These are phyloP conservation scores for Meloidogyne hapla DNA, from an alignment of 1,140 invertebrate species.

Conservation along the genomic window DNA sequence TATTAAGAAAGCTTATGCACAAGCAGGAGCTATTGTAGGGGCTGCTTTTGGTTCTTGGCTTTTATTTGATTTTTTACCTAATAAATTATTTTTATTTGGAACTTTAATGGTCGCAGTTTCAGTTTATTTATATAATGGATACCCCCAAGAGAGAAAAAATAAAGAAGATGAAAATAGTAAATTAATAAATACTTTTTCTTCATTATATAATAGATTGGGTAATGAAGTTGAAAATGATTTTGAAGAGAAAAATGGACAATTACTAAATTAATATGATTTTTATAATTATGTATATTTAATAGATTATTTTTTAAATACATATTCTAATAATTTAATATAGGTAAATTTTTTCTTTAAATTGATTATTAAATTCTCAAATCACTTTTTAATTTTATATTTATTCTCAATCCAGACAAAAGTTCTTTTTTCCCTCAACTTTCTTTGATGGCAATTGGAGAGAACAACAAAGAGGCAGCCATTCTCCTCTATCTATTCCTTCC, in stretches of 20 bases:
- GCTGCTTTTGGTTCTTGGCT: constrained; percentile 62
- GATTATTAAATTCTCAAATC: background rate
- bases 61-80: constrained; percentile 60
- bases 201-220: background rate
- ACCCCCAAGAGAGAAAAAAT: constrained; percentile 20
- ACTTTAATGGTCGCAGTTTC: constrained; percentile 51
- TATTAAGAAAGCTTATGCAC: constrained; percentile 65
- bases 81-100: constrained; percentile 55
- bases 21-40: constrained; percentile 58
- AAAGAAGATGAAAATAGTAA: background rate
- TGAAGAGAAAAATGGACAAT: background rate
- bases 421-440: background rate
- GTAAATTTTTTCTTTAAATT: background rate
- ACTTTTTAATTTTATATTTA: background rate
- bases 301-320: too few species aligned
- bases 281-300: too few species aligned
- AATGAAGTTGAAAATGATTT: background rate
- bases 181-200: background rate
- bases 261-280: background rate
- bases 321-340: too few species aligned
- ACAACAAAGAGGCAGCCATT: background rate
- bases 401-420: background rate
- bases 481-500: too few species aligned
- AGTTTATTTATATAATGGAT: constrained; percentile 47
- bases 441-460: background rate